Base-by-base conservation (phyloP, 2,888 invertebrate genomes). In the Achlya flavicornis region DNA sequence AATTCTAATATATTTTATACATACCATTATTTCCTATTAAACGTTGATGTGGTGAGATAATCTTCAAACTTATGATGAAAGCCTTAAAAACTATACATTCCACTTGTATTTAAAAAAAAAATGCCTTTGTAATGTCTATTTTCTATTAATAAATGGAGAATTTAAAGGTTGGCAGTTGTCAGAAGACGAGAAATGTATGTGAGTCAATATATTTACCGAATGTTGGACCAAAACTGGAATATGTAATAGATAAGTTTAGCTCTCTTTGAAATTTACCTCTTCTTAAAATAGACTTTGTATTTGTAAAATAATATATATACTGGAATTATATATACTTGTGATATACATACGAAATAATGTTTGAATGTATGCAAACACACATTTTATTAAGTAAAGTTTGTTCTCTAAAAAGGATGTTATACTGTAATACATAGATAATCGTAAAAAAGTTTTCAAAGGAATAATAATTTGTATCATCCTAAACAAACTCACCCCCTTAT, bases 11-110 rank as follows among this genome's bases (percentile, higher is more conserved):
- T 65, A 67, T 66, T 19, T 64, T 61, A 63, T 61, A 46, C 58
- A 19, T 43, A 11, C 35, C 66, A 61, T 38, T 2, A 35, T 11
- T 61, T 46, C 64, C 61, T 61, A 65, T 64, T 67, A 66, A 59
- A 63, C 63, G 62, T 65, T 66, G 12, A 41, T 41, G 70, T 67
- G 69, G 68, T 74, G 65, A 79, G 76, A 72, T 79, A 79, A 82
- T 84, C 82, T 83, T 88, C 80, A 83, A 83, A 88, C 92, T 93
- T 93, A 93, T 92, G 91, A 93, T 77, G 77, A 85, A 86, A 86
- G 91, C 92, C 91, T 92, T 92, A 84, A 76, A 71, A 79, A 86
- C 85, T 90, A 85, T 89, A 93, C 93, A 93, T 93, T 93, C 93
- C 93, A 93, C 81, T 88, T 89, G 89, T 92, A 91, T 91, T 92